Evolutionary conservation across 2,113 vertebrate species (phyloP).

Genomic region (Oryzias melastigma): DNA sequence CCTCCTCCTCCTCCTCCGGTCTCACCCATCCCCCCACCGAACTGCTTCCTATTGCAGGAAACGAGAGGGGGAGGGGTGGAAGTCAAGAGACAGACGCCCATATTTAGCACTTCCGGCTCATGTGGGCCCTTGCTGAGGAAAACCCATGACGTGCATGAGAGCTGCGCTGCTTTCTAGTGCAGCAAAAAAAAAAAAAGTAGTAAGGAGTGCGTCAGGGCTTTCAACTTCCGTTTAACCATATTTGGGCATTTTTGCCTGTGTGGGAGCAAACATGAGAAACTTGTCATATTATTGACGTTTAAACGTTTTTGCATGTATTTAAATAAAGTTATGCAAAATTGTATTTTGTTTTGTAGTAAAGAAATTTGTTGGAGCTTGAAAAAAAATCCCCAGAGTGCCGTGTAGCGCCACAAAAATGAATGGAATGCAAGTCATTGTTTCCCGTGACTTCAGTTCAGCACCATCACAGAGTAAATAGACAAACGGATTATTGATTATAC

Average conservation of each 20-base stretch:
- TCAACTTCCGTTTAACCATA: conserved; percentile 57
- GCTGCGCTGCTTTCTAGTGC: conserved; percentile 64
- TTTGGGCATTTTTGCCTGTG: conserved; percentile 36
- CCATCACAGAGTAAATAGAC: not conserved
- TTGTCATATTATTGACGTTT: not conserved
- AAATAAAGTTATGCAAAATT: not conserved
- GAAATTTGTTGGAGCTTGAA: too few relatives aligned
- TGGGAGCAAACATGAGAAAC: not conserved
- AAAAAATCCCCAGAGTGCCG: not conserved
- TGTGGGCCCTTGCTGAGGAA: conserved; percentile 51
- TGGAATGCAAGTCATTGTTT: conserved; percentile 28
- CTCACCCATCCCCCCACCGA: conserved; percentile 58
- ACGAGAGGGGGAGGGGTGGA: conserved; percentile 12
- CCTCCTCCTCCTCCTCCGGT: not conserved
- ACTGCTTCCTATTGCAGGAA: conserved; percentile 53
- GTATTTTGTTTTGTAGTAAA: not conserved
- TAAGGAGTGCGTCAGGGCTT: conserved; percentile 25
- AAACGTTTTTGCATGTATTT: not conserved
- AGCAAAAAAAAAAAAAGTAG: conserved; percentile 51
- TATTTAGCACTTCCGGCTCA: conserved; percentile 59
- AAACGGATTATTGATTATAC: not conserved
- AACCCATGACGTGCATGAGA: conserved; percentile 65
- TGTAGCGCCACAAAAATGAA: conserved; percentile 17
- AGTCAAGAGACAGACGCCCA: conserved; percentile 49
- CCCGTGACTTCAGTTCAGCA: conserved; percentile 1